phyloP scores from a whole-genome alignment of 2,888 invertebrate genomes.

The Gymnocheta viridis region DNA sequence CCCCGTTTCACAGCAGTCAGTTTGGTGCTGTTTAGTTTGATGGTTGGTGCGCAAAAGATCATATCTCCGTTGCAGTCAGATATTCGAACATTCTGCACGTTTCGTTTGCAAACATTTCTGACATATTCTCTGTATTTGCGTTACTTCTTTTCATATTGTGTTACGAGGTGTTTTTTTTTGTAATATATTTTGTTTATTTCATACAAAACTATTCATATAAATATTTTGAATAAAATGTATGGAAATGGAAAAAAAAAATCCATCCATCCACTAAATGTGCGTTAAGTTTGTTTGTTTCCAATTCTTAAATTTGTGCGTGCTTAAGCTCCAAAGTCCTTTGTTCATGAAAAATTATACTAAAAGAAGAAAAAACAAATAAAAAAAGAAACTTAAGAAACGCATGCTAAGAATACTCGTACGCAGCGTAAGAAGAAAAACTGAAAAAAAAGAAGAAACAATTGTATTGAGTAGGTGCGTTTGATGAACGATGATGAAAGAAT shows the following conservation, averaged over 20 bases:
- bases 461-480: conserved; percentile 62
- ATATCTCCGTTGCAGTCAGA: conserved; percentile 52
- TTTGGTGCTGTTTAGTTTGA: conserved; percentile 33
- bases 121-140: conserved; percentile 29
- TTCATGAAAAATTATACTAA: conserved; percentile 28
- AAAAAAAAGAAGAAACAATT: conserved; percentile 44
- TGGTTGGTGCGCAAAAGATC: conserved; percentile 62
- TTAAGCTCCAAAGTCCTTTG: conserved; percentile 56
- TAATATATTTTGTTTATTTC: conserved; percentile 15
- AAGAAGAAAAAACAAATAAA: neutral
- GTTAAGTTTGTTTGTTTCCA: conserved; percentile 38
- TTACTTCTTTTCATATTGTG: conserved; percentile 17
- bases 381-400: neutral
- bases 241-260: neutral
- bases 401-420: conserved; percentile 2
- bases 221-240: conserved; percentile 44
- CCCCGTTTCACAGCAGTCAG: neutral
- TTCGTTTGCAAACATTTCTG: conserved; percentile 36
- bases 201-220: conserved; percentile 52
- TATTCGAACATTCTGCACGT: conserved; percentile 60
- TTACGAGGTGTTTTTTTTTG: neutral
- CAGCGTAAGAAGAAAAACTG: neutral
- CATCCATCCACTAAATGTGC: conserved; percentile 35
- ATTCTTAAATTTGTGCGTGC: conserved; percentile 63
- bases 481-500: conserved; percentile 61